Percentiles rank a stretch among this genome's conserved stretches.
Conservation (phyloP, 2,113 vertebrate species). For the Speoplatyrhinus poulsoni region DNA sequence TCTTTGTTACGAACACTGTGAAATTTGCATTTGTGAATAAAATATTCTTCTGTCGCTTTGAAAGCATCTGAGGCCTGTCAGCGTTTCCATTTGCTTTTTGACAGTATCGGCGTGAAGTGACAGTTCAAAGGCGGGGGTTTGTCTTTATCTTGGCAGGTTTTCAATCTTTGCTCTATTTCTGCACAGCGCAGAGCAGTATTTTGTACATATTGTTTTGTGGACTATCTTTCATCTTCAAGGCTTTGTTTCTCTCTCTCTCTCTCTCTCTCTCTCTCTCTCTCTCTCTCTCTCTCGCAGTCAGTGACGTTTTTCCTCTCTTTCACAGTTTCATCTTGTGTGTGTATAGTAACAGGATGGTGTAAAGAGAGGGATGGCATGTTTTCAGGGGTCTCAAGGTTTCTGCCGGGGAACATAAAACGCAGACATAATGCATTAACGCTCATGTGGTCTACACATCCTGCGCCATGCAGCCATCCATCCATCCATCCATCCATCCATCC, state of each 20-base stretch:
- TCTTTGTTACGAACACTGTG: constrained; percentile 66
- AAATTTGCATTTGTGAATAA: constrained; percentile 73
- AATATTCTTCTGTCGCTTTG: constrained; percentile 67
- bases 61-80: constrained; percentile 69
- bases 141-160: constrained; percentile 78
- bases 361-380: too few species aligned
- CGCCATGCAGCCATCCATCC: constrained; percentile 22
- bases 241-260: constrained; percentile 68
- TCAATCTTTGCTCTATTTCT: constrained; percentile 78
- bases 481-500: constrained; percentile 6
- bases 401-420: too few species aligned
- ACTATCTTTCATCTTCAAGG: constrained; percentile 70
- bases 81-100: constrained; percentile 69
- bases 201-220: constrained; percentile 69
- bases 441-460: not conserved
- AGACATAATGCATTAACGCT: too few species aligned
- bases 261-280: constrained; percentile 25
- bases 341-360: too few species aligned
- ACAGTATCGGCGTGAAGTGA: constrained; percentile 66
- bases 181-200: constrained; percentile 66
- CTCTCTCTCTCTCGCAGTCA: constrained; percentile 26
- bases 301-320: not conserved
- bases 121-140: constrained; percentile 71
- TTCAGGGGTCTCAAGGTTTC: too few species aligned
- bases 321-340: constrained; percentile 8